Evolutionary conservation across 2,888 invertebrate species (phyloP).

Genomic region (Lottia scabra): DNA sequence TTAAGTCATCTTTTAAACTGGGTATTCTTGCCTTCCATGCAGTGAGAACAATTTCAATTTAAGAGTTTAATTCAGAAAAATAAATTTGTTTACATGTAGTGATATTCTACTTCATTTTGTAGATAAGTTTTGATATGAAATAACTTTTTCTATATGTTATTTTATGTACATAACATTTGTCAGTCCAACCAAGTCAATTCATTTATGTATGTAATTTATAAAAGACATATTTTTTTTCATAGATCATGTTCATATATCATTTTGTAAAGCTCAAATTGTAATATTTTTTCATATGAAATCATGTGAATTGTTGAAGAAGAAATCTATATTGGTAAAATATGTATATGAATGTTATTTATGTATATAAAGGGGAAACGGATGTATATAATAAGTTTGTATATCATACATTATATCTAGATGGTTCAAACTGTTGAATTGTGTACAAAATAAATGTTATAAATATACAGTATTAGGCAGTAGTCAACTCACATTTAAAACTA

Average conservation of each 20-base stretch:
- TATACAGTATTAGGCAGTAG: too few relatives aligned
- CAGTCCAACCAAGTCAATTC: background rate
- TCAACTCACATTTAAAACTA: too few relatives aligned
- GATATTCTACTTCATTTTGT: background rate
- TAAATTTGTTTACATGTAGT: too few relatives aligned
- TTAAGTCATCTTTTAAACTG: too few relatives aligned
- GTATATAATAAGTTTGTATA: too few relatives aligned
- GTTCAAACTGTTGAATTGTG: too few relatives aligned
- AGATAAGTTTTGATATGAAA: background rate
- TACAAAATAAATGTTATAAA: too few relatives aligned
- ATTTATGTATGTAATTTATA: background rate
- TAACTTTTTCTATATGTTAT: conserved; percentile 1
- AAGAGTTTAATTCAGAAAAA: too few relatives aligned
- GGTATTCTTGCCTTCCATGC: too few relatives aligned
- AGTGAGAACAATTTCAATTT: too few relatives aligned
- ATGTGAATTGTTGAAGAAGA: background rate
- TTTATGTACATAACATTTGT: background rate
- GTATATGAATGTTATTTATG: background rate
- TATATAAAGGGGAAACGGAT: background rate
- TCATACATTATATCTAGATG: too few relatives aligned
- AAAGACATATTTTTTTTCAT: background rate
- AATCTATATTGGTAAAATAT: background rate
- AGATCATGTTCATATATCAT: background rate
- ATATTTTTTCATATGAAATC: background rate
- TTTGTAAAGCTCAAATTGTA: conserved; percentile 4